phyloP scores from a whole-genome alignment of 2,797 vertebrate genomes.

The Hybognathus amarus region DNA sequence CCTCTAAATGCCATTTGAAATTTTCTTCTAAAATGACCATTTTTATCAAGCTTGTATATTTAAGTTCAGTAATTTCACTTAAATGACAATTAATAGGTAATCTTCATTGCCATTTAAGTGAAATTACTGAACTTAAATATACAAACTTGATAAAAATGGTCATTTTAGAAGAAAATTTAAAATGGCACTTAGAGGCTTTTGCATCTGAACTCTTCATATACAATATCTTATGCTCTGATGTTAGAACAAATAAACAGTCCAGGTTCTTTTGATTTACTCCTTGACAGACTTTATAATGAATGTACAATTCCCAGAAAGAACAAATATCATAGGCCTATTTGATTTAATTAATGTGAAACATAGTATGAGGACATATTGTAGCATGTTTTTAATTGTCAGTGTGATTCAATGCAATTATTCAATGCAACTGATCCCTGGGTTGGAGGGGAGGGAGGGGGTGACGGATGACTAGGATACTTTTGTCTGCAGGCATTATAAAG shows the following conservation, averaged over 20 bases:
- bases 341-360: conserved; percentile 6
- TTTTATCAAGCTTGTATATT: no score
- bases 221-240: background rate
- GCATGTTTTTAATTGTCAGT: conserved; percentile 4
- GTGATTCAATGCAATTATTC: conserved; percentile 50
- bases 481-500: conserved; percentile 37
- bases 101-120: no score
- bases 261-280: background rate
- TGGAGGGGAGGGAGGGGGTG: no score
- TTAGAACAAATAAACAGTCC: background rate
- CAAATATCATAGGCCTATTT: background rate
- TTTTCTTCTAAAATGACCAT: no score
- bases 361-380: background rate
- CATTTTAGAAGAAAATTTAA: no score
- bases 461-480: conserved; percentile 1
- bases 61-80: no score
- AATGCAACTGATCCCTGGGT: conserved; percentile 52
- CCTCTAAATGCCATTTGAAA: no score
- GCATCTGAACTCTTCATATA: no score
- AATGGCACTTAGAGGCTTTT: no score
- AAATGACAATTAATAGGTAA: no score
- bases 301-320: background rate
- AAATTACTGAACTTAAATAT: no score
- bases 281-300: background rate
- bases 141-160: no score